Percentiles rank a stretch among this genome's conserved stretches.
These are phyloP conservation scores for Vultur gryphus DNA, from an alignment of 2,797 vertebrate species.

Conservation along the genomic window DNA sequence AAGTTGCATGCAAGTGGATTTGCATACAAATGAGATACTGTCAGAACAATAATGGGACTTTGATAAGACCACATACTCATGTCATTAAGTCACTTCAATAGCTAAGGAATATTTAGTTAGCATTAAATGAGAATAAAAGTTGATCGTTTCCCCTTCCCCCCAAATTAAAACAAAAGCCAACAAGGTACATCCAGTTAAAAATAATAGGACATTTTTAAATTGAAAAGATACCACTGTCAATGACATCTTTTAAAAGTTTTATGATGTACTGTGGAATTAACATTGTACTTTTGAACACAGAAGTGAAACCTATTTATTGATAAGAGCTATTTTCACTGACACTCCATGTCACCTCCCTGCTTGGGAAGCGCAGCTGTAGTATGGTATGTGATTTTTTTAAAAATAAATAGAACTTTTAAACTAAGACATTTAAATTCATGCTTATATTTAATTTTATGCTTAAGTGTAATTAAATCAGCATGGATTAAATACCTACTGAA, in stretches of 20 bases:
- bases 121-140: slow-evolving; percentile 41
- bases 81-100: slow-evolving; percentile 67
- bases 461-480: neutral
- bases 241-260: slow-evolving; percentile 2
- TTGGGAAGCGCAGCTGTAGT: neutral
- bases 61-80: slow-evolving; percentile 68
- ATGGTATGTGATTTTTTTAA: neutral
- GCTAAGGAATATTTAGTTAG: slow-evolving; percentile 56
- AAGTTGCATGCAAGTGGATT: slow-evolving; percentile 72
- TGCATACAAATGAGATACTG: slow-evolving; percentile 77
- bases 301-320: neutral
- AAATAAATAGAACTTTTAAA: neutral
- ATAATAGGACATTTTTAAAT: neutral
- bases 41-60: slow-evolving; percentile 66
- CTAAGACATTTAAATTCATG: neutral
- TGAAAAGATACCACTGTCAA: neutral
- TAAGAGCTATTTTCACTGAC: neutral
- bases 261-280: neutral
- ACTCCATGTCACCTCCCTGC: neutral
- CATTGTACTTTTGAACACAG: neutral
- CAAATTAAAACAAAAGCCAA: slow-evolving; percentile 30
- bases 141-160: slow-evolving; percentile 55
- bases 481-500: neutral
- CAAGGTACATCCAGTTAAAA: neutral
- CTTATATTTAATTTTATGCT: neutral